These are phyloP conservation scores for Microtus ochrogaster DNA, from an alignment of 2,113 vertebrate genomes.

Conservation along the genomic window DNA sequence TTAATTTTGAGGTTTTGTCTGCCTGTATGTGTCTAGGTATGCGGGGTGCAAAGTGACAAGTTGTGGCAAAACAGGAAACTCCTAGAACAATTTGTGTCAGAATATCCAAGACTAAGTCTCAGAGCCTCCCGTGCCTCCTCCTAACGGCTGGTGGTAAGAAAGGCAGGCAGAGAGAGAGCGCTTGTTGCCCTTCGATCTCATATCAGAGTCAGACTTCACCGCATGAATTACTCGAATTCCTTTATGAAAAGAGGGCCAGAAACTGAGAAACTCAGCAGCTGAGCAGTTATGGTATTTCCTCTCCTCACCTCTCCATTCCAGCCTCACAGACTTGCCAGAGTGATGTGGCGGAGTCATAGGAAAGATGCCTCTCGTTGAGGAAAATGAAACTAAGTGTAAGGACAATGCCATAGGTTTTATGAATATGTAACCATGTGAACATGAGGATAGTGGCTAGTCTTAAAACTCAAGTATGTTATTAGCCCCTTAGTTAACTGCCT, in stretches of 20 bases:
- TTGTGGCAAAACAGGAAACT: slow-evolving; percentile 72
- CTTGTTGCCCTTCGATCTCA: not conserved
- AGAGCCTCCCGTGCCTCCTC: not conserved
- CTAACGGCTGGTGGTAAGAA: accelerated
- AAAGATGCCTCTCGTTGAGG: not conserved
- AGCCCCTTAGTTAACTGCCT: not conserved
- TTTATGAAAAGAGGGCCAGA: slow-evolving; percentile 16
- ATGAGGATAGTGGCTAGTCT: not conserved
- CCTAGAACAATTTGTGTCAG: not conserved
- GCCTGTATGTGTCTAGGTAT: slow-evolving; percentile 21
- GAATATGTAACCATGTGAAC: not conserved
- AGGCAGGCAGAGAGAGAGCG: not conserved
- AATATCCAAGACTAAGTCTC: slow-evolving; percentile 21
- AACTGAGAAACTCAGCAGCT: not conserved
- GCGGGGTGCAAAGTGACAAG: slow-evolving; percentile 77
- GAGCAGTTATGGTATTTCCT: not conserved
- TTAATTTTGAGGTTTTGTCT: not conserved
- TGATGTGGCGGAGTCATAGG: not conserved
- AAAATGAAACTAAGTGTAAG: slow-evolving; percentile 18
- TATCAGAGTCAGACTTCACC: slow-evolving; percentile 46
- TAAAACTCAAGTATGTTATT: not conserved
- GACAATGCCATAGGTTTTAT: not conserved
- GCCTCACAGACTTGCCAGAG: not conserved
- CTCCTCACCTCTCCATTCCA: not conserved
- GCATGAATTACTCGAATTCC: slow-evolving; percentile 14